These are phyloP conservation scores for Chalcosyrphus nemorum DNA, from an alignment of 2,888 invertebrate species.

Conservation along the genomic window DNA sequence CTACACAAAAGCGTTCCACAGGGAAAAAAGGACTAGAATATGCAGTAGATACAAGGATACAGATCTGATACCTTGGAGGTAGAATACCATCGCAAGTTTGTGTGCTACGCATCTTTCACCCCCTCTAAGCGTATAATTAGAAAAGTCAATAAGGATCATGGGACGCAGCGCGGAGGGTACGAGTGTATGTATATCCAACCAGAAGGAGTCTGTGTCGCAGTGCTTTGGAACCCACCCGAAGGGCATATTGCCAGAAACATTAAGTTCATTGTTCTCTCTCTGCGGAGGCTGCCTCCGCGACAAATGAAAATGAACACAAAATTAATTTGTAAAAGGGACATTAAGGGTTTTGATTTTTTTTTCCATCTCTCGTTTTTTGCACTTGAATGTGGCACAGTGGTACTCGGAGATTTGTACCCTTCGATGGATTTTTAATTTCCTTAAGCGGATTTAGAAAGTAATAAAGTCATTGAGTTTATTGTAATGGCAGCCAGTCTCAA, in stretches of 20 bases:
- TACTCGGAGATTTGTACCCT: neutral
- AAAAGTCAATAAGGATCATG: constrained; percentile 20
- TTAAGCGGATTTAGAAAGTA: neutral
- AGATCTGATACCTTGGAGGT: constrained; percentile 15
- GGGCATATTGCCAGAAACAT: constrained; percentile 22
- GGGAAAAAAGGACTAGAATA: neutral
- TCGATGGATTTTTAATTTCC: neutral
- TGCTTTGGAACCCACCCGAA: neutral
- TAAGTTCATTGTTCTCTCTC: constrained; percentile 6
- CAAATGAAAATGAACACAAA: constrained; percentile 34
- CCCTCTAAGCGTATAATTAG: constrained; percentile 16
- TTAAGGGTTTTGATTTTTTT: constrained; percentile 5
- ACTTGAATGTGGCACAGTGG: neutral
- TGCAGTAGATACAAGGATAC: neutral
- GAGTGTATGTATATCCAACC: no score
- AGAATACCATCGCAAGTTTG: constrained; percentile 13
- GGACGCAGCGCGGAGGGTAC: neutral
- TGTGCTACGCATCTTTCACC: neutral
- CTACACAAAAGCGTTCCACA: neutral
- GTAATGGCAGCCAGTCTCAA: neutral
- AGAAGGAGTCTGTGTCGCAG: neutral
- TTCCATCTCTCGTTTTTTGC: neutral
- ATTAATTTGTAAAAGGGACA: constrained; percentile 32
- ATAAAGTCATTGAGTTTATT: no score
- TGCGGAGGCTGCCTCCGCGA: neutral